Percentiles rank a stretch among this genome's conserved stretches.
These are phyloP conservation scores for Caenorhabditis sulstoni DNA, from an alignment of 2,888 invertebrate species.

Conservation along the genomic window DNA sequence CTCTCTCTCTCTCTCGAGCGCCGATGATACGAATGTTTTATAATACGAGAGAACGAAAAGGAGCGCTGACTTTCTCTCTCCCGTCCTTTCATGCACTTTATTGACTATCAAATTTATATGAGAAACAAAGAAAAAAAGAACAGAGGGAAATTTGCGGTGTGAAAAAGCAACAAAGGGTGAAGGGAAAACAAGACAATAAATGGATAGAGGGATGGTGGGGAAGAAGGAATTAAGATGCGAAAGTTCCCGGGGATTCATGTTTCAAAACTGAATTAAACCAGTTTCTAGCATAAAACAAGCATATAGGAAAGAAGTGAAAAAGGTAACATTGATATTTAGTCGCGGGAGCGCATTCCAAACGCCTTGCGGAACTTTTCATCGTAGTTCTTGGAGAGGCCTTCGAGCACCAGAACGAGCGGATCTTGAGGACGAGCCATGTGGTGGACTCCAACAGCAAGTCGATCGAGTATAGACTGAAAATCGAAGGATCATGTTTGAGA, in stretches of 20 bases:
- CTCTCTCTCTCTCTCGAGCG: not conserved
- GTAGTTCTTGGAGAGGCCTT: constrained; percentile 73
- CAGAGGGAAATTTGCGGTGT: not conserved
- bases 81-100: constrained; percentile 26
- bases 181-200: constrained; percentile 9
- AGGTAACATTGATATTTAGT: constrained; percentile 17
- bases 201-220: constrained; percentile 12
- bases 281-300: constrained; percentile 22
- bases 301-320: constrained; percentile 21
- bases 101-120: constrained; percentile 46
- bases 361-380: constrained; percentile 76
- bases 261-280: constrained; percentile 37
- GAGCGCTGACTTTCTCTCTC: constrained; percentile 6
- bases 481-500: not conserved
- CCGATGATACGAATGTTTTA: constrained; percentile 55
- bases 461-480: constrained; percentile 68
- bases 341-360: constrained; percentile 74
- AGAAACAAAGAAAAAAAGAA: constrained; percentile 18
- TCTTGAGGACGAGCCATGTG: constrained; percentile 72
- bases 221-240: constrained; percentile 3
- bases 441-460: constrained; percentile 69
- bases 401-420: constrained; percentile 67
- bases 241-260: constrained; percentile 31
- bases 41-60: constrained; percentile 28
- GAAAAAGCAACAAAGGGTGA: constrained; percentile 41